Evolutionary conservation across 2,888 invertebrate species (phyloP).

Genomic region (Maniola hyperantus): DNA sequence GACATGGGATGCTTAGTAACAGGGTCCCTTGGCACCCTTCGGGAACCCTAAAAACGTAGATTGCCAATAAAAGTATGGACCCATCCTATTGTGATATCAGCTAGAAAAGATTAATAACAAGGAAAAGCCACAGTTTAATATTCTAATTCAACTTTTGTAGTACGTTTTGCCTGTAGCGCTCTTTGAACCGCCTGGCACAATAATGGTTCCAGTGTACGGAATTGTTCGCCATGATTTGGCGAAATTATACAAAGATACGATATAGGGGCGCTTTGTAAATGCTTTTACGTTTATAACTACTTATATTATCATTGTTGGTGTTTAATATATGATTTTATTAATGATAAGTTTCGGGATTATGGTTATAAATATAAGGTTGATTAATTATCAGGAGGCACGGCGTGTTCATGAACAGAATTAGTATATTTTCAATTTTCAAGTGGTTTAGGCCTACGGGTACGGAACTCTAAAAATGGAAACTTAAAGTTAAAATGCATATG

Average conservation of each 20-base stretch:
- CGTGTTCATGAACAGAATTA: too few relatives aligned
- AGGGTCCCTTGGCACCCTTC: too few relatives aligned
- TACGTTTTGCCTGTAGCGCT: background rate
- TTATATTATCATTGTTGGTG: background rate
- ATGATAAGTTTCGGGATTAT: background rate
- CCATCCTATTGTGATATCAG: background rate
- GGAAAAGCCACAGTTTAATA: background rate
- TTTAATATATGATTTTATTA: background rate
- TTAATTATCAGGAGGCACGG: too few relatives aligned
- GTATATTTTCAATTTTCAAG: too few relatives aligned
- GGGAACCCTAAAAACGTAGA: too few relatives aligned
- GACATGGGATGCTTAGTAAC: too few relatives aligned
- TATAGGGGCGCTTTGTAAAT: background rate
- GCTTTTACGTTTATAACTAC: background rate
- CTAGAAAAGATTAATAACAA: constrained; percentile 1
- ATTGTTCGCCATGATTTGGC: background rate
- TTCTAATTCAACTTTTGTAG: background rate
- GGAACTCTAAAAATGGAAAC: too few relatives aligned
- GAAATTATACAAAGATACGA: constrained; percentile 2
- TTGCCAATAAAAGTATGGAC: too few relatives aligned
- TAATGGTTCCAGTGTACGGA: constrained; percentile 2
- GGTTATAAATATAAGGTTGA: too few relatives aligned
- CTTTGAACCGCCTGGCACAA: background rate
- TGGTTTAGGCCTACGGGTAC: too few relatives aligned
- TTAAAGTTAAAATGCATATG: too few relatives aligned